Base-by-base conservation (phyloP, 2,797 vertebrate genomes). In the Propithecus perrieri region DNA sequence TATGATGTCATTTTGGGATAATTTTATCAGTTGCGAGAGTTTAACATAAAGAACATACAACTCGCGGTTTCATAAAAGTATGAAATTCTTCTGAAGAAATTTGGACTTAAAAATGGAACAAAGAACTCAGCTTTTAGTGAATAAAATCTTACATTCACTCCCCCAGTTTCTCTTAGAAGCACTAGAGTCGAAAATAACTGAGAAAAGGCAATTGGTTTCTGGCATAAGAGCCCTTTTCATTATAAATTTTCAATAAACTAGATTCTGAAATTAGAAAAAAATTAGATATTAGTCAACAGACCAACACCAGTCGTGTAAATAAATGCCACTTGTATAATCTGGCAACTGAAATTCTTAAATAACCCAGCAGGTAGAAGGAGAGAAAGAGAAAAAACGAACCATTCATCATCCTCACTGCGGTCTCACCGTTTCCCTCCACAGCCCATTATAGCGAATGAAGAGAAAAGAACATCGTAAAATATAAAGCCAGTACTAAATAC, bases 391-490 rank as follows among this genome's bases (percentile, higher is more conserved):
- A 94, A 94, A 97, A 93, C 67, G 18, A 85, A 59, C 38, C 59
- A 91, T 91, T 95, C 91, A 96, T 65, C 38, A 59, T 92, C 96
- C 90, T 85, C 26, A 7, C 97, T 91, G 38, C 74, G 41, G 63
- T 63, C 85, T 71, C 80, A 69, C 71, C 2, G 6, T 65, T 65
- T 41, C 50, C 81, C 61, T 93, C 86, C 81, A 94, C 35, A 83
- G 88, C 88, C 85, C 95, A 50, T 72, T 59, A 75, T 13, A 93
- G 75, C 17, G 8, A 94, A 80, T 5, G 89, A 83, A 97, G 97
- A 98, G 87, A 97, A 98, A 98, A 98, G 97, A 97, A 98, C 92
- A 97, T 95, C 95, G 72, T 97, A 95, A 95, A 97, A 57, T 63
- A 98, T 43, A 93, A 97, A 98, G 94, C 76, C 18, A n/a, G 85